Evolutionary conservation across 2,888 invertebrate genomes (phyloP).

Genomic region (Drosophila cracens): DNA sequence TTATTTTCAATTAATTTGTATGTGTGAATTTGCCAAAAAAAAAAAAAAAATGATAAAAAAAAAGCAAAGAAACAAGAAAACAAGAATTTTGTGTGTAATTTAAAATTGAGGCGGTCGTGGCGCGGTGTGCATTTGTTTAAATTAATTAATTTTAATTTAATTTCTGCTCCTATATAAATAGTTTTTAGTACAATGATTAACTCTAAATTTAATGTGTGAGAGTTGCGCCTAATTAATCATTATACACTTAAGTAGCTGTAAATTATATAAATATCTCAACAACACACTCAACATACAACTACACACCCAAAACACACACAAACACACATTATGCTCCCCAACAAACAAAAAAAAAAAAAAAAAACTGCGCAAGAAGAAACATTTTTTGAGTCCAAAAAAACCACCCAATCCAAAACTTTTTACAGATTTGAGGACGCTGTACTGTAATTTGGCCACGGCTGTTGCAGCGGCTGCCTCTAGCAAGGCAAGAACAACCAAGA

Average conservation of each 20-base stretch:
- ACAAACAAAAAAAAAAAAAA: constrained; percentile 12
- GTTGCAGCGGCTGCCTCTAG: constrained; percentile 82
- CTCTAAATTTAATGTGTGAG: constrained; percentile 49
- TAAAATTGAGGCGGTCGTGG: constrained; percentile 51
- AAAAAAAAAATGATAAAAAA: background rate
- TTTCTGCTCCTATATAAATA: constrained; percentile 33
- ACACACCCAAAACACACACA: constrained; percentile 15
- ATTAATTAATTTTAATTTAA: constrained; percentile 31
- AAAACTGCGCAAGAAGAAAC: constrained; percentile 49
- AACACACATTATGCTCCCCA: constrained; percentile 13
- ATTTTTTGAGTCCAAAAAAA: constrained; percentile 75
- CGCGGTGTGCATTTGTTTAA: constrained; percentile 49
- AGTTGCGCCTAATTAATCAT: constrained; percentile 55
- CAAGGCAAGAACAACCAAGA: constrained; percentile 47
- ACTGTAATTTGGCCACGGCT: constrained; percentile 84
- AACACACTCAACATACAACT: background rate
- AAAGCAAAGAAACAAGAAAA: background rate
- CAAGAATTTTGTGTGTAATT: constrained; percentile 35
- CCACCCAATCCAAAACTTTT: constrained; percentile 82
- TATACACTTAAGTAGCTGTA: constrained; percentile 53
- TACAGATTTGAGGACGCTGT: constrained; percentile 85
- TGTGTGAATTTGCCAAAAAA: constrained; percentile 26
- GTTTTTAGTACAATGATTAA: constrained; percentile 36
- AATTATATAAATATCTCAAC: constrained; percentile 30
- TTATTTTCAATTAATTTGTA: constrained; percentile 31